Base-by-base conservation (phyloP, 2,888 invertebrate species). In the Ischnura elegans region DNA sequence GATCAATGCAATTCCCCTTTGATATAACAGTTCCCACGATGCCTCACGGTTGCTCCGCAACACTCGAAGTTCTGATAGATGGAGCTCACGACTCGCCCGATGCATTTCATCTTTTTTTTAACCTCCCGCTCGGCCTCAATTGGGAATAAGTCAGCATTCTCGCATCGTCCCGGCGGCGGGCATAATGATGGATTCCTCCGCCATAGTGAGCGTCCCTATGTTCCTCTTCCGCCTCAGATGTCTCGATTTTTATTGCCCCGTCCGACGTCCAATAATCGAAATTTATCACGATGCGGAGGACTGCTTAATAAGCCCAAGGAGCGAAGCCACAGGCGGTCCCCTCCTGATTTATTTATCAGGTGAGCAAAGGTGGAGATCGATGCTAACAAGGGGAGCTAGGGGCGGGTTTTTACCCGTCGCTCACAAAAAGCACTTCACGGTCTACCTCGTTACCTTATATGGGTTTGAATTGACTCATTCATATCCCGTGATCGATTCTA, bases 341-440 rank as follows among this genome's bases (percentile, higher is more conserved):
- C 13, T 76, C 76, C 36, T 76, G 76, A 76, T 76, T 76, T 76
- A 76, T 76, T 76, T 76, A 76, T 76, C 76, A 76, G 36, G 76
- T 25, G 36, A 29, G 25, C 6, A 36, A 25, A 76, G 76, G 76
- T 10, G 76, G 76, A 76, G 13, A 36, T 76, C n/a, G 10, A 36
- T 36, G 76, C 76, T 76, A 76, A 76, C 76, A 13, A 76, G 76
- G 76, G 36, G 13, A 36, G 10, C 5, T 25, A 13, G 76, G 36
- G 36, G 76, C 13, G 10, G 36, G 76, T 76, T 76, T 76, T 76
- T 76, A 76, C 76, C 76, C 25, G 36, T 36, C 76, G 36, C 6
- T 76, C 76, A 76, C 76, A 76, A 76, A 76, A 76, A 76, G 76
- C 76, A 76, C 76, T 0, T 16, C 29, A 76, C 36, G 36, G 29